These are phyloP conservation scores for Myoxocephalus aenaeus DNA, from an alignment of 2,797 vertebrate species.

Conservation along the genomic window DNA sequence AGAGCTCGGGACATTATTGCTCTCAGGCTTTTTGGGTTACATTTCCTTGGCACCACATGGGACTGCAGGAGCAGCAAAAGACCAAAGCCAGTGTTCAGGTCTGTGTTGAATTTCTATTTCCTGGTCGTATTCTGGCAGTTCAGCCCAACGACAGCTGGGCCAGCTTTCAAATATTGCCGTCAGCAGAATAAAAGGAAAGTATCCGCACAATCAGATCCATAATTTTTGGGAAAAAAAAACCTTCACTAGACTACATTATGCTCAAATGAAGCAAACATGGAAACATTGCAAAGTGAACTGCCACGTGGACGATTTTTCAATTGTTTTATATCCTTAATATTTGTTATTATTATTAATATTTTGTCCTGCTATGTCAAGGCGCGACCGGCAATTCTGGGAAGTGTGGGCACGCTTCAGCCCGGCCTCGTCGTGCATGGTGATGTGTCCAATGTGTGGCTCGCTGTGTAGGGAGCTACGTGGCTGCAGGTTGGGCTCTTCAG, in stretches of 20 bases:
- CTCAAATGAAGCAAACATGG: not conserved
- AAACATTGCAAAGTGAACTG: not conserved
- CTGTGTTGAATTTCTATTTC: conserved; percentile 55
- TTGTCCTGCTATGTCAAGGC: not conserved
- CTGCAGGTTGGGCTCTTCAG: conserved; percentile 1
- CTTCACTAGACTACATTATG: not conserved
- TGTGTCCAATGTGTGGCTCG: not conserved
- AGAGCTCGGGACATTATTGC: not conserved
- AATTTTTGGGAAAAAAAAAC: not conserved
- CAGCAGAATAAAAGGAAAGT: conserved; percentile 51
- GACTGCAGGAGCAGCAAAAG: conserved; percentile 35
- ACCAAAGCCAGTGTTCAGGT: conserved; percentile 8
- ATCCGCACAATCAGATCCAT: conserved; percentile 23
- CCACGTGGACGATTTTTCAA: not conserved
- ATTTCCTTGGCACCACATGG: not conserved
- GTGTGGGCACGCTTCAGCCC: not conserved
- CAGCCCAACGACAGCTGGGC: conserved; percentile 62
- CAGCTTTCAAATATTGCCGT: conserved; percentile 32
- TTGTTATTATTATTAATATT: not conserved
- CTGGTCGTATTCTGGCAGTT: conserved; percentile 52
- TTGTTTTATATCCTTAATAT: not conserved
- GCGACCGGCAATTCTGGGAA: not conserved
- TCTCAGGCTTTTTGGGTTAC: not conserved
- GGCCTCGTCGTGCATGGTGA: not conserved
- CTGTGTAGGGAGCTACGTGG: not conserved